Conservation (phyloP, 2,888 invertebrate species). For the Tribolium freemani region DNA sequence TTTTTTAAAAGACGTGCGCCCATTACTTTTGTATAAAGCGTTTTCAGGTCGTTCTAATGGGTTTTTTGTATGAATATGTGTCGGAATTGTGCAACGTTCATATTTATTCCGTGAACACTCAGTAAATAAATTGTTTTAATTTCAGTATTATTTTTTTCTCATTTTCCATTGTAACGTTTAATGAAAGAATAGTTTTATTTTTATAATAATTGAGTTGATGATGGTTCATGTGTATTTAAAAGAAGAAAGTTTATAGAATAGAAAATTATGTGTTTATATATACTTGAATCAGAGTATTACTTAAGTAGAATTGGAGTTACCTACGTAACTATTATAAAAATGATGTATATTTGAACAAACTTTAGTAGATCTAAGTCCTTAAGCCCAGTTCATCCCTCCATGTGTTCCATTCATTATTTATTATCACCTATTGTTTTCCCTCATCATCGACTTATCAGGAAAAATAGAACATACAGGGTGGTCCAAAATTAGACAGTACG, state of each 20-base stretch:
- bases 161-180: slow-evolving; percentile 31
- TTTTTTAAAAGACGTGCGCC: slow-evolving; percentile 25
- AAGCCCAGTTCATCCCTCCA: slow-evolving; percentile 57
- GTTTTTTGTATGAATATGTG: slow-evolving; percentile 32
- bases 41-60: slow-evolving; percentile 29
- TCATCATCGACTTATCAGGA: slow-evolving; percentile 26
- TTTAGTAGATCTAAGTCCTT: slow-evolving; percentile 52
- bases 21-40: slow-evolving; percentile 34
- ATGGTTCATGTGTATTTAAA: slow-evolving; percentile 43
- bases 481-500: slow-evolving; percentile 45
- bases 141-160: slow-evolving; percentile 41
- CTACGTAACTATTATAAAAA: slow-evolving; percentile 49
- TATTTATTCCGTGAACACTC: slow-evolving; percentile 6
- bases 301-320: slow-evolving; percentile 62
- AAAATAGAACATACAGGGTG: slow-evolving; percentile 47
- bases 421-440: slow-evolving; percentile 7
- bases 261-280: slow-evolving; percentile 58
- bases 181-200: slow-evolving; percentile 41
- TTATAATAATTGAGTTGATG: slow-evolving; percentile 42
- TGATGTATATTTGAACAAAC: slow-evolving; percentile 57
- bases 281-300: slow-evolving; percentile 58
- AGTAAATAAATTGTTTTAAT: slow-evolving; percentile 8
- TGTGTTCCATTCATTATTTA: slow-evolving; percentile 48
- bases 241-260: slow-evolving; percentile 48
- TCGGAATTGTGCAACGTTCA: slow-evolving; percentile 34